phyloP scores from a whole-genome alignment of 2,113 vertebrate genomes.

The Poecile atricapillus region DNA sequence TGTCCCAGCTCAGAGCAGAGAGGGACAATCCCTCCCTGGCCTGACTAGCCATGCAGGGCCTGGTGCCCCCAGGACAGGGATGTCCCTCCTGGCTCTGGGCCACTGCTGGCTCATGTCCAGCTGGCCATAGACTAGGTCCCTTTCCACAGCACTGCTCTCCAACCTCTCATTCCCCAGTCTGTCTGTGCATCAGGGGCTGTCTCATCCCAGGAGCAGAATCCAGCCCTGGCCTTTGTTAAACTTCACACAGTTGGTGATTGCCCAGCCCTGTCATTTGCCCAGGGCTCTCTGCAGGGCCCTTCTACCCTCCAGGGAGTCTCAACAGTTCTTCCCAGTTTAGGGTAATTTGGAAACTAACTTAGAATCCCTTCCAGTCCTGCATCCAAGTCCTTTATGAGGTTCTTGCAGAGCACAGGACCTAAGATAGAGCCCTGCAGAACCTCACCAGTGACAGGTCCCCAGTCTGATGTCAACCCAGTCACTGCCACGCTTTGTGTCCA shows the following conservation, averaged over 20 bases:
- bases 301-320: neutral
- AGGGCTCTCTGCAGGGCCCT: neutral
- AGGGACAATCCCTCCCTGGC: neutral
- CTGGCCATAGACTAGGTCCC: accelerated
- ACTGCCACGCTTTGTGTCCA: neutral
- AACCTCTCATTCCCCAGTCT: neutral
- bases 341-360: neutral
- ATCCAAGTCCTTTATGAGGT: neutral
- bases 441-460: neutral
- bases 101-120: neutral
- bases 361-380: neutral
- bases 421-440: too few relatives aligned
- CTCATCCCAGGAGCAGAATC: neutral
- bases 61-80: neutral
- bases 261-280: neutral
- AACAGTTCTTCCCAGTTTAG: neutral
- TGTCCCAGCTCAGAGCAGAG: accelerated
- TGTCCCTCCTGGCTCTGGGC: neutral
- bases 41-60: accelerated
- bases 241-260: too few relatives aligned
- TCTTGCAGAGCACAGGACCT: too few relatives aligned
- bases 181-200: accelerated
- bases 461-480: neutral
- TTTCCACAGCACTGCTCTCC: accelerated
- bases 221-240: neutral